Percentiles rank a stretch among this genome's conserved stretches.
phyloP scores from a whole-genome alignment of 2,888 invertebrate species.

The Tachystola acroxantha region DNA sequence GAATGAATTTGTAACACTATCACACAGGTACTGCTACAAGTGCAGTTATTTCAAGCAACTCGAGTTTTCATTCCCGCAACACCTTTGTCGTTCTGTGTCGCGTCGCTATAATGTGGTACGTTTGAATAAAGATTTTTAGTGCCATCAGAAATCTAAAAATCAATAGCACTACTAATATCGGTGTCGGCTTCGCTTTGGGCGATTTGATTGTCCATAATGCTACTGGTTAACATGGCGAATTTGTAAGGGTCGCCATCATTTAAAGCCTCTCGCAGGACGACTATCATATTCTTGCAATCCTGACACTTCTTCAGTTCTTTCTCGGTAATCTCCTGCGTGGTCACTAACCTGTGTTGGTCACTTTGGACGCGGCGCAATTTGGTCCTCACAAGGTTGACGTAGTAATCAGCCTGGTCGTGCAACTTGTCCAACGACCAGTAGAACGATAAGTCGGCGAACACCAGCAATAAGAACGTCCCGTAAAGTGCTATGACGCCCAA shows the following conservation, averaged over 20 bases:
- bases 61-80: too few species aligned
- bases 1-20: too few species aligned
- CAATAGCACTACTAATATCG: slow-evolving; percentile 21
- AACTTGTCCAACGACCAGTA: slow-evolving; percentile 51
- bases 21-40: too few species aligned
- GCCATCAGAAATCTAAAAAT: slow-evolving; percentile 17
- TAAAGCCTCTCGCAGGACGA: slow-evolving; percentile 33
- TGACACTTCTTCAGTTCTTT: slow-evolving; percentile 42
- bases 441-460: slow-evolving; percentile 49
- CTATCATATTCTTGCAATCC: slow-evolving; percentile 37
- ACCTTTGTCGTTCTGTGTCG: too few species aligned
- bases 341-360: slow-evolving; percentile 42
- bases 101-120: too few species aligned
- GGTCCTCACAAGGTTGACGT: slow-evolving; percentile 40
- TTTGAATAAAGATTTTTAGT: too few species aligned
- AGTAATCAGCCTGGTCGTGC: slow-evolving; percentile 43
- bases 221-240: slow-evolving; percentile 19
- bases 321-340: slow-evolving; percentile 44
- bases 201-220: slow-evolving; percentile 4
- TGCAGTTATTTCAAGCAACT: too few species aligned
- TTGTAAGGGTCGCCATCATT: slow-evolving; percentile 16
- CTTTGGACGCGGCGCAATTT: slow-evolving; percentile 46
- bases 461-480: slow-evolving; percentile 35
- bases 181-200: slow-evolving; percentile 14
- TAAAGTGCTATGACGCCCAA: slow-evolving; percentile 42